Evolutionary conservation across 2,888 invertebrate species (phyloP), one percentile per base, ranked within the genome.

Genomic region (Lapara coniferarum): DNA sequence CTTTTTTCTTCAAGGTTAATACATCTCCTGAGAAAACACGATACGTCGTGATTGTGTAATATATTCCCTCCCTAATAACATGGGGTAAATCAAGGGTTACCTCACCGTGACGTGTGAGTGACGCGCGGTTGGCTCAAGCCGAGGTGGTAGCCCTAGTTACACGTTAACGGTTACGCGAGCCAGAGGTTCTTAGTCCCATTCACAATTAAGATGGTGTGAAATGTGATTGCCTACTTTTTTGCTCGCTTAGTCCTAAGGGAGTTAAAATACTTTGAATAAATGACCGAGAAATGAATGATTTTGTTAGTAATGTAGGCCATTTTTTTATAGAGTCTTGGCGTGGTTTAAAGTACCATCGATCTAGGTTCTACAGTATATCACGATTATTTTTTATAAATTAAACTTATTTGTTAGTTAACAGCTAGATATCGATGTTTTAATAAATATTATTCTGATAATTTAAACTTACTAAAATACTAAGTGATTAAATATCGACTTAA

Each of bases 21-120:
- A 49, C 46, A 63, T 59, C 59, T 37, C 37, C 37, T 63, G 49
- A 19, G 46, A 63, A 46, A 63, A 46, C 63, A 46, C 63, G 63
- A 63, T 49, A 63, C 49, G 57, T 19, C 57, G 63, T 63, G 49
- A 63, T 63, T 63, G 63, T 49, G 49, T 63, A 49, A 63, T 63
- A 63, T 49, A 63, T 49, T 63, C 63, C 49, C 8, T 19, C 49
- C 49, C 63, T 63, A 63, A 63, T 63, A 63, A 63, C 63, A 49
- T 13, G 46, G 63, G 19, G 49, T 63, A 63, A 63, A 63, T 63
- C 63, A 63, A 63, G 63, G 63, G 63, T 63, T 63, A 63, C 63
- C 19, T 46, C 63, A 46, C 63, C 10, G 16, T 46, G 63, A 63
- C 49, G 63, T 63, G 7, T 63, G 63, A 63, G 63, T 63, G 63